Evolutionary conservation across 2,797 vertebrate genomes (phyloP).

Genomic region (Notolabrus celidotus): DNA sequence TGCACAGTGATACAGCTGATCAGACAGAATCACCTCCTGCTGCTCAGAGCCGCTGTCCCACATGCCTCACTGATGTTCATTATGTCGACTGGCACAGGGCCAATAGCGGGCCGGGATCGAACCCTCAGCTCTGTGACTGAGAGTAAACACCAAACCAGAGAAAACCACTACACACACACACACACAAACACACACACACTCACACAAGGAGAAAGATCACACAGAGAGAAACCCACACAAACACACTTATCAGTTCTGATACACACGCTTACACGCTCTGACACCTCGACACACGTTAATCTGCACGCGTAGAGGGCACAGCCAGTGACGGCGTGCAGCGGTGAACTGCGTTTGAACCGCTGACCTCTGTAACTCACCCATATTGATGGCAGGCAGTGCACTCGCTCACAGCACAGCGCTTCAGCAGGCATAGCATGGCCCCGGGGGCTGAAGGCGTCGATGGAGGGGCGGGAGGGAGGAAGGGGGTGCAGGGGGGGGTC

Average conservation of each 20-base stretch:
- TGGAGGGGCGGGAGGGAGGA: background rate
- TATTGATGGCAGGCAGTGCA: slow-evolving; percentile 81
- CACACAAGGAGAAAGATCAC: background rate
- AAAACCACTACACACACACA: slow-evolving; percentile 34
- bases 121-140: slow-evolving; percentile 16
- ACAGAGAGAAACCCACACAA: slow-evolving; percentile 11
- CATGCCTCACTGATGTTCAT: slow-evolving; percentile 52
- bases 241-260: slow-evolving; percentile 6
- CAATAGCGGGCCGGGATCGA: slow-evolving; percentile 59
- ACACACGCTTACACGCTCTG: slow-evolving; percentile 26
- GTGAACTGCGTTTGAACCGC: slow-evolving; percentile 86
- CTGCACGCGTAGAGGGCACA: slow-evolving; percentile 38
- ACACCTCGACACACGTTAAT: slow-evolving; percentile 33
- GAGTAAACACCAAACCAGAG: slow-evolving; percentile 45
- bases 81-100: slow-evolving; percentile 60
- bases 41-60: slow-evolving; percentile 45
- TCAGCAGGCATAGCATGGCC: slow-evolving; percentile 76
- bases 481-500: slow-evolving; percentile 17
- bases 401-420: slow-evolving; percentile 71
- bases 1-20: slow-evolving; percentile 45
- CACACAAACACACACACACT: slow-evolving; percentile 29
- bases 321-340: slow-evolving; percentile 54
- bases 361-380: slow-evolving; percentile 86
- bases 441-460: slow-evolving; percentile 62
- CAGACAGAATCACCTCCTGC: slow-evolving; percentile 43